phyloP scores from a whole-genome alignment of 2,888 invertebrate genomes.

The Capitulum mitella region DNA sequence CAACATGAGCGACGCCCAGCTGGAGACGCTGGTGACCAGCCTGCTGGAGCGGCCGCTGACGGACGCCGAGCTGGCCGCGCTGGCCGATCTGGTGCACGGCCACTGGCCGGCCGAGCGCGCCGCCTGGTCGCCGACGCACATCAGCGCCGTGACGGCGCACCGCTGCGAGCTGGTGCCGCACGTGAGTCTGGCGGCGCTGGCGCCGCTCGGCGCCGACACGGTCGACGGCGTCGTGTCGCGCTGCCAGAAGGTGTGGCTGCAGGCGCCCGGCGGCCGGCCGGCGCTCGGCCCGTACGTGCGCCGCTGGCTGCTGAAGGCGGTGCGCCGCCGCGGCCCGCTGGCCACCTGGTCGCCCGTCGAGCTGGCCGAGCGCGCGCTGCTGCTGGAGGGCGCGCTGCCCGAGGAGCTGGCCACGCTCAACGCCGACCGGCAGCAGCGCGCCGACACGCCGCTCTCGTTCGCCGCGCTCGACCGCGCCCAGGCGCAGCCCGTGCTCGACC shows the following conservation, averaged over 20 bases:
- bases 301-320: neutral
- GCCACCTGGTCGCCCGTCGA: neutral
- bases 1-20: neutral
- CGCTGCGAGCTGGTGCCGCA: constrained; percentile 15
- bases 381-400: constrained; percentile 17
- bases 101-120: neutral
- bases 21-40: constrained; percentile 20
- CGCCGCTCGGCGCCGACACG: neutral
- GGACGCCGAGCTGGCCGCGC: neutral
- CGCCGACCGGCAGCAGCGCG: neutral
- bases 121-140: neutral
- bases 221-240: neutral
- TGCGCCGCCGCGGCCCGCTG: neutral
- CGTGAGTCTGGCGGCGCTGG: neutral
- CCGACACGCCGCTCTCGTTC: neutral
- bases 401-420: neutral
- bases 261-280: neutral
- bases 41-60: constrained; percentile 1
- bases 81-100: neutral
- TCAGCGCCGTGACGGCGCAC: constrained; percentile 11
- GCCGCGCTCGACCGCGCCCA: neutral
- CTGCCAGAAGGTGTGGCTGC: neutral
- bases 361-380: neutral
- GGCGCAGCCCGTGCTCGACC: constrained; percentile 15
- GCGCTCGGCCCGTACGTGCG: neutral